Percentiles rank a stretch among this genome's conserved stretches.
These are phyloP conservation scores for Drosophila differens DNA, from an alignment of 2,888 invertebrate species.

Conservation along the genomic window DNA sequence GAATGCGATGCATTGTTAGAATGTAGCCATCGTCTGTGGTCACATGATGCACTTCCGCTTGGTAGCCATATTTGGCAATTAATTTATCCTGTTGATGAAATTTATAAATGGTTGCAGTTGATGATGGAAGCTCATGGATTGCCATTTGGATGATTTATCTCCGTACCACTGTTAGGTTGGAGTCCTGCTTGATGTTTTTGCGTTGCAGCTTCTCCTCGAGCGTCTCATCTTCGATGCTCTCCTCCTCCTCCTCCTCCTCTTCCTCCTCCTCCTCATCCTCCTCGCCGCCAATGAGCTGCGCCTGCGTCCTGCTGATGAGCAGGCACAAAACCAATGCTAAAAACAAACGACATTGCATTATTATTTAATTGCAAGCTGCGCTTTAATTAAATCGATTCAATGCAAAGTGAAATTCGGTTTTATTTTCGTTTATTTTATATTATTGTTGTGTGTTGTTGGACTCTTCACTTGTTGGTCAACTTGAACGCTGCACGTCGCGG, in stretches of 20 bases:
- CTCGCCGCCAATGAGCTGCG: slow-evolving; percentile 79
- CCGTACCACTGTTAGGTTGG: slow-evolving; percentile 82
- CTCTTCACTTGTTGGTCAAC: slow-evolving; percentile 47
- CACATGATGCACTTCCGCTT: slow-evolving; percentile 88
- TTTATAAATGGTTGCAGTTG: slow-evolving; percentile 41
- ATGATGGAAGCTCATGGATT: not conserved
- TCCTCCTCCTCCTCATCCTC: slow-evolving; percentile 83
- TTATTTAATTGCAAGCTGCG: slow-evolving; percentile 17
- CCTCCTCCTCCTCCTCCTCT: slow-evolving; percentile 82
- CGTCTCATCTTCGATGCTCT: slow-evolving; percentile 82
- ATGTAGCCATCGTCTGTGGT: slow-evolving; percentile 92
- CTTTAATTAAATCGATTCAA: slow-evolving; percentile 10
- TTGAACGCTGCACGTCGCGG: slow-evolving; percentile 56
- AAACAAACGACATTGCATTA: slow-evolving; percentile 56
- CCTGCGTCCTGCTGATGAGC: slow-evolving; percentile 53
- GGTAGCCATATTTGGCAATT: slow-evolving; percentile 88
- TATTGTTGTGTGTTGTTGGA: slow-evolving; percentile 10
- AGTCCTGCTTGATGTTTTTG: slow-evolving; percentile 83
- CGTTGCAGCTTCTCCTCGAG: slow-evolving; percentile 77
- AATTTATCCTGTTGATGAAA: slow-evolving; percentile 85
- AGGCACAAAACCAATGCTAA: slow-evolving; percentile 60
- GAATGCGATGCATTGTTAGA: slow-evolving; percentile 90
- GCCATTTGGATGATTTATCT: slow-evolving; percentile 55
- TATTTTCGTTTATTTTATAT: slow-evolving; percentile 8
- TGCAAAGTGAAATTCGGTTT: slow-evolving; percentile 64